phyloP scores from a whole-genome alignment of 2,113 vertebrate genomes.

The Osmerus eperlanus region DNA sequence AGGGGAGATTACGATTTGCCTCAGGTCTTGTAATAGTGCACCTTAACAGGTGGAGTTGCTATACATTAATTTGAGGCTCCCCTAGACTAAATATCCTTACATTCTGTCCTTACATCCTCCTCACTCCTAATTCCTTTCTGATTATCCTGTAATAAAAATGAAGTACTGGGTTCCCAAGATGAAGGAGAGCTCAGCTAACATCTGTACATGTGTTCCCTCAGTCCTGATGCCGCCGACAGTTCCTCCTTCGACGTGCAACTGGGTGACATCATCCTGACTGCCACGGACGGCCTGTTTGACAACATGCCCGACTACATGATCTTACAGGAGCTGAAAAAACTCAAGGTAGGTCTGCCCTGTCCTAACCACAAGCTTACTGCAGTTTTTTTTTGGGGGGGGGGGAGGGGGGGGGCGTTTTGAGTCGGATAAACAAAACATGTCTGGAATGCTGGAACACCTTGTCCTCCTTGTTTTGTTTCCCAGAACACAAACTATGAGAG shows the following conservation, averaged over 20 bases:
- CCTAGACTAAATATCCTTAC: constrained; percentile 6
- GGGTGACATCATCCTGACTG: constrained; percentile 96
- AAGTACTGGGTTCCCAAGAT: no score
- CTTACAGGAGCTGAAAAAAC: constrained; percentile 94
- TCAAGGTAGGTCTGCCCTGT: constrained; percentile 78
- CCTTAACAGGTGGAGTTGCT: background rate
- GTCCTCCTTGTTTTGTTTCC: constrained; percentile 10
- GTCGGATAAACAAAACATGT: background rate
- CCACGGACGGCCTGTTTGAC: constrained; percentile 96
- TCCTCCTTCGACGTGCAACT: constrained; percentile 97
- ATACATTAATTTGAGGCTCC: background rate
- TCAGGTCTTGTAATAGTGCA: background rate
- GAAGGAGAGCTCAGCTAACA: no score
- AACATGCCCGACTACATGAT: constrained; percentile 99
- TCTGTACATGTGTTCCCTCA: constrained; percentile 49
- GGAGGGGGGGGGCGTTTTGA: background rate
- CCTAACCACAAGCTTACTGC: background rate
- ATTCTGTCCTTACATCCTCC: constrained; percentile 2
- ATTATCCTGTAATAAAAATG: no score
- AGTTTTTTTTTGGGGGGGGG: no score
- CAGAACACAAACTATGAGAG: constrained; percentile 96
- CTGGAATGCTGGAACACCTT: background rate
- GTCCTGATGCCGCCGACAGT: constrained; percentile 93
- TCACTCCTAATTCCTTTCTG: constrained; percentile 1
- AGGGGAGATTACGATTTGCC: no score